These are phyloP conservation scores for Drosophila truncata DNA, from an alignment of 1,140 invertebrate genomes.

Conservation along the genomic window DNA sequence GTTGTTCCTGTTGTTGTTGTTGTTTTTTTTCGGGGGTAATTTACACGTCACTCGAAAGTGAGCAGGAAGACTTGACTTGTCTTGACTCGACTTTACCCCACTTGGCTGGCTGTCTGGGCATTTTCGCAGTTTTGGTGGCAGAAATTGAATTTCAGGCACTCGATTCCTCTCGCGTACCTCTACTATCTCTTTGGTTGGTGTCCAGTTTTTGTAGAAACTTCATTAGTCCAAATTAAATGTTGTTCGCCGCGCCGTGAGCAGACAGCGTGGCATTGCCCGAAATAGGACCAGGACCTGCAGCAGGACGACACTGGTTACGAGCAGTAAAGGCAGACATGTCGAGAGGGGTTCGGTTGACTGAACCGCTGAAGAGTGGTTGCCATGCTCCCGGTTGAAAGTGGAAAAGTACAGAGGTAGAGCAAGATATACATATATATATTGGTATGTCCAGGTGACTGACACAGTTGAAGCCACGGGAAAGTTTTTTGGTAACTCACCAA, in stretches of 20 bases:
- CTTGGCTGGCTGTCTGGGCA: constrained; percentile 26
- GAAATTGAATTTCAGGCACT: constrained; percentile 51
- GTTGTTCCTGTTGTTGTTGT: not conserved
- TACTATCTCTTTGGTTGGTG: constrained; percentile 2
- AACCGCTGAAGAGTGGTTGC: constrained; percentile 32
- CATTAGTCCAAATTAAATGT: constrained; percentile 80
- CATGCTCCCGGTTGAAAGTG: not conserved
- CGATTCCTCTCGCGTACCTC: constrained; percentile 11
- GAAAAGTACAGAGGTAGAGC: constrained; percentile 9
- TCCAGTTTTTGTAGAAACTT: constrained; percentile 71
- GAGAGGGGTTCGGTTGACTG: constrained; percentile 16
- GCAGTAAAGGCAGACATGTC: constrained; percentile 23
- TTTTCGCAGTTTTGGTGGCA: constrained; percentile 39
- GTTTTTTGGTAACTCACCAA: constrained; percentile 17
- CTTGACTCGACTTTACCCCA: constrained; percentile 43
- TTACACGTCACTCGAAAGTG: constrained; percentile 75
- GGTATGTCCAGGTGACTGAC: constrained; percentile 21
- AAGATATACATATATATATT: constrained; percentile 2
- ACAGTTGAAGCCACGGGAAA: constrained; percentile 15
- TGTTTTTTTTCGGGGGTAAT: constrained; percentile 60
- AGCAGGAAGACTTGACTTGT: constrained; percentile 67
- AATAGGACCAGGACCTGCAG: constrained; percentile 10
- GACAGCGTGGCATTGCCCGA: constrained; percentile 68
- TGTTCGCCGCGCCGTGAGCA: constrained; percentile 68
- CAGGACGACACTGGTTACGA: constrained; percentile 2